These are phyloP conservation scores for Anoura caudifer DNA, from an alignment of 2,113 vertebrate species.

Conservation along the genomic window DNA sequence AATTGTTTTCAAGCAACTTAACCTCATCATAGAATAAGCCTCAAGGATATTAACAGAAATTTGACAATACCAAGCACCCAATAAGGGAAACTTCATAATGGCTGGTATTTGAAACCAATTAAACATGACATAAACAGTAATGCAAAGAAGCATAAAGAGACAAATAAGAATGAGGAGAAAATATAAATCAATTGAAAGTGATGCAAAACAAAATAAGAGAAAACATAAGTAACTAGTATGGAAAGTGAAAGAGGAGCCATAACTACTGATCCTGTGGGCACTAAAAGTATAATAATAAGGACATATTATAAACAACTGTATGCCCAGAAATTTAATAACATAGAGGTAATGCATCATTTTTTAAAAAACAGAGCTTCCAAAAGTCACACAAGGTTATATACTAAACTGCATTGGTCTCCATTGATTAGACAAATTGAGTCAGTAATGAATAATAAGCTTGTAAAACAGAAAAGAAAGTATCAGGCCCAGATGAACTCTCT, in stretches of 20 bases:
- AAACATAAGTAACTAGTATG: neutral
- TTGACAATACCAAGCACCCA: neutral
- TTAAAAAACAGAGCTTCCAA: neutral
- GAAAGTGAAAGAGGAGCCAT: neutral
- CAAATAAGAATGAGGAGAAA: neutral
- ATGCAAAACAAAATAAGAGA: neutral
- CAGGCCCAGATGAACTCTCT: neutral
- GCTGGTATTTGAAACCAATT: neutral
- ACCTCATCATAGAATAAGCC: neutral
- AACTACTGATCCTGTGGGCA: neutral
- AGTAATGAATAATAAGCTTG: neutral
- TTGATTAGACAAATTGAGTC: neutral
- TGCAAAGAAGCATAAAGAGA: neutral
- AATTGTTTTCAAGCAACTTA: neutral
- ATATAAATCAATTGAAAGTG: neutral
- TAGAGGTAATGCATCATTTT: neutral
- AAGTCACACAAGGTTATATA: neutral
- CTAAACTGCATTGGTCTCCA: neutral
- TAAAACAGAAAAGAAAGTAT: neutral
- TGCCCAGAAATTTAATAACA: neutral
- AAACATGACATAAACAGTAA: neutral
- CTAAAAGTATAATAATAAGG: neutral
- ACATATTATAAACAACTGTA: neutral
- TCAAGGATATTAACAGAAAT: neutral
- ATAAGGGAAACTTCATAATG: neutral